Evolutionary conservation across 2,888 invertebrate genomes (phyloP).

Genomic region (Vanessa cardui): DNA sequence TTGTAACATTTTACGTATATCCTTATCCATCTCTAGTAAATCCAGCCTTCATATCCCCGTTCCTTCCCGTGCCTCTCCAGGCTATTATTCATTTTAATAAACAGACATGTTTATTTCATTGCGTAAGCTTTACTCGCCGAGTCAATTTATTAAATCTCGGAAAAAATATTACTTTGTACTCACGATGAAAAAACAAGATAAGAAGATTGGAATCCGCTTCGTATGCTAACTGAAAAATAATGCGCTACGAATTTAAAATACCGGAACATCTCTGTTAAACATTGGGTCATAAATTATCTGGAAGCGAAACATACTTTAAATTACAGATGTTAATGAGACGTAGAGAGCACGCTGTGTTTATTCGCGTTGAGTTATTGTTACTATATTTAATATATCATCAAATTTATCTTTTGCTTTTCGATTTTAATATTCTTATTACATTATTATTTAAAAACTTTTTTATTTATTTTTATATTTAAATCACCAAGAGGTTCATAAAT

Average conservation of each 20-base stretch:
- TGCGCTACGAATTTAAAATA: not conserved
- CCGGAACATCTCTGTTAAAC: too few species aligned
- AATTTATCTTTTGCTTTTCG: too few species aligned
- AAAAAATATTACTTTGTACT: not conserved
- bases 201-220: not conserved
- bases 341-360: too few species aligned
- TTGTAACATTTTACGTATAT: not conserved
- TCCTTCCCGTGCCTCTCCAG: not conserved
- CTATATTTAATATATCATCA: too few species aligned
- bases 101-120: slow-evolving; percentile 9
- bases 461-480: too few species aligned
- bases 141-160: slow-evolving; percentile 7
- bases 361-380: too few species aligned
- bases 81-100: slow-evolving; percentile 16
- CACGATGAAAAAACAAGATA: not conserved
- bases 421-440: too few species aligned
- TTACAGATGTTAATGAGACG: too few species aligned
- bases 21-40: not conserved
- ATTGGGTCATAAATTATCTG: too few species aligned
- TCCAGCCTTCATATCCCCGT: not conserved
- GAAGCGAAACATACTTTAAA: too few species aligned
- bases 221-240: not conserved
- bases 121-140: not conserved
- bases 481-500: too few species aligned
- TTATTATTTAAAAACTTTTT: too few species aligned